phyloP scores from a whole-genome alignment of 2,797 vertebrate genomes.

The Paguma larvata region DNA sequence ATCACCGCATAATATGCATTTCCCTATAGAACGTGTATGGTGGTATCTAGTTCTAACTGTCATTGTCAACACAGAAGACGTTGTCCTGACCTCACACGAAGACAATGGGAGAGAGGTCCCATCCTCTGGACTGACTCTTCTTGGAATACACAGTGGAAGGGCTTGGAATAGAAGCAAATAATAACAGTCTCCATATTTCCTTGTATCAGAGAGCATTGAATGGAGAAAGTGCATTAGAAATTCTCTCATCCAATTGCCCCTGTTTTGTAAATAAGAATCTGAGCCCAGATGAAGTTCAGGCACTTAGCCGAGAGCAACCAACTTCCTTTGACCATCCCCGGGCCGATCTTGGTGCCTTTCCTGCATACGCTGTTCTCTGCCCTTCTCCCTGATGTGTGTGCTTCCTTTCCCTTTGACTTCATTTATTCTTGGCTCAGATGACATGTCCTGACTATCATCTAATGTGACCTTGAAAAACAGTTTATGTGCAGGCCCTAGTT shows the following conservation, averaged over 20 bases:
- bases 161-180: background rate
- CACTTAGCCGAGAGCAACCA: background rate
- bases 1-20: background rate
- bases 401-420: slow-evolving; percentile 15
- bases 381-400: background rate
- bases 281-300: background rate
- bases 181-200: background rate
- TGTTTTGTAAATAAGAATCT: background rate
- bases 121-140: background rate
- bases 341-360: background rate
- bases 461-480: slow-evolving; percentile 23
- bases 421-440: slow-evolving; percentile 14
- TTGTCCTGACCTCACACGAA: background rate
- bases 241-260: background rate
- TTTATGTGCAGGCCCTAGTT: background rate
- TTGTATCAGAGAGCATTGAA: background rate
- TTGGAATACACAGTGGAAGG: background rate
- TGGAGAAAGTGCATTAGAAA: background rate
- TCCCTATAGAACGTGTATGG: background rate
- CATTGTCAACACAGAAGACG: background rate
- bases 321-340: background rate
- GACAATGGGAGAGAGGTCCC: background rate
- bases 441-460: background rate
- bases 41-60: background rate
- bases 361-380: fast-evolving